Evolutionary conservation across 2,113 vertebrate species (phyloP), one percentile per base, ranked within the genome.

Genomic region (Perca fluviatilis): DNA sequence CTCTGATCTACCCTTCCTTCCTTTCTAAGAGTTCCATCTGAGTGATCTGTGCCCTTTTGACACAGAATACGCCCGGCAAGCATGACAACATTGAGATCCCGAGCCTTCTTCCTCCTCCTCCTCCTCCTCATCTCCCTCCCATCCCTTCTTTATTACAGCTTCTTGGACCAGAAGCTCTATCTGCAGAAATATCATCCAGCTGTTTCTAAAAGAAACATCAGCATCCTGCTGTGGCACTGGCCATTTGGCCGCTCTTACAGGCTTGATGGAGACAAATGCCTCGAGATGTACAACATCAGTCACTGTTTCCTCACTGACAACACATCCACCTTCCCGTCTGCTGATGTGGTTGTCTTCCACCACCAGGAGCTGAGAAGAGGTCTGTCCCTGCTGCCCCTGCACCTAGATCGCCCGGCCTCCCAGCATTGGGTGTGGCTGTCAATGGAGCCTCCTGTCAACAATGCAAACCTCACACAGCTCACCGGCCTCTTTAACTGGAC

Each of bases 361-460:
- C 96, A 97, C 47, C 56, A 84, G 0, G 96, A 96, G 49, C 90
- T 98, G 30, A 87, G 83, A 56, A 19, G 5, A 0, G 64, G 57
- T 0, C 33, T 0, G 5, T 63, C 83, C 0, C 56, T 0, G 1
- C 75, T 97, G 49, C 97, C 96, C 2, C 76, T 86, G 40, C 80
- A 90, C 4, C 49, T 57, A n/a, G 40, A 46, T 5, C 94, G 95
- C 19, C 94, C 91, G 0, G 68, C 0, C 0, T 89, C 91, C 2
- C 98, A 98, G 89, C 95, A 84, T 66, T 99, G 97, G 98, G 92
- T 98, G 13, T 99, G 97, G 98, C 69, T 96, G 8, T 97, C 96
- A 3, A 53, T 99, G 90, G 98, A 99, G 77, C 97, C 97, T 0
- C 98, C 97, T 0, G 86, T 90, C 77, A 92, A 97, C 85, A 96